phyloP scores from a whole-genome alignment of 2,888 invertebrate species.

The Callimorpha dominula region DNA sequence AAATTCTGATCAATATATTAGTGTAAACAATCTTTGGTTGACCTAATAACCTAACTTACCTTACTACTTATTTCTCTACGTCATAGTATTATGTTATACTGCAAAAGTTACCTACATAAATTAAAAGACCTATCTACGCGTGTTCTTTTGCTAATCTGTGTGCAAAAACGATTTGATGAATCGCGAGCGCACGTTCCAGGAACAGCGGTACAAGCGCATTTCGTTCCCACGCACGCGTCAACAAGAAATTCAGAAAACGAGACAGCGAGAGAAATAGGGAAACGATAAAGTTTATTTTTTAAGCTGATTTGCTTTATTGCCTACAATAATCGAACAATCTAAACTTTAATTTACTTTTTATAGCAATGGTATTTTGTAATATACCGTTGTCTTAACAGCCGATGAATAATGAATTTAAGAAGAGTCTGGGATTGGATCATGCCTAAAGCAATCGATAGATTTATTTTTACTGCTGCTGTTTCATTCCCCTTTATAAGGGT shows the following conservation, averaged over 20 bases:
- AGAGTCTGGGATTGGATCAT: neutral
- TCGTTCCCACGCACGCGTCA: conserved; percentile 82
- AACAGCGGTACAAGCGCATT: conserved; percentile 70
- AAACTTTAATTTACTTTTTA: neutral
- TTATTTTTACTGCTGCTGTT: neutral
- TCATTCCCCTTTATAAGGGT: conserved; percentile 3
- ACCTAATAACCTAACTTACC: neutral
- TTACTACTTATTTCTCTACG: neutral
- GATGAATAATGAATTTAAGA: conserved; percentile 7
- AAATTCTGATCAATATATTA: too few species aligned
- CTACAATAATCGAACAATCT: conserved; percentile 18
- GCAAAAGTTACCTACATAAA: neutral
- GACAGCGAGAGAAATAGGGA: conserved; percentile 35
- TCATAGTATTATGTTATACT: neutral
- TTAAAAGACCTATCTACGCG: conserved; percentile 41
- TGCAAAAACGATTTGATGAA: conserved; percentile 75
- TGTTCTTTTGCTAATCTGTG: conserved; percentile 56
- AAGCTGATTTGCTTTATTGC: conserved; percentile 33
- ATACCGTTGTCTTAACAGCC: neutral
- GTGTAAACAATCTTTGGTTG: too few species aligned
- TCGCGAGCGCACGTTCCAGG: conserved; percentile 77
- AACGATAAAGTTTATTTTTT: conserved; percentile 39
- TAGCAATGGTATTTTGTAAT: conserved; percentile 9
- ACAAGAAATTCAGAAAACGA: conserved; percentile 65
- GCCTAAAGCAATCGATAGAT: neutral